Conservation (phyloP, 2,888 invertebrate genomes). For the Oeneis ivallda region DNA sequence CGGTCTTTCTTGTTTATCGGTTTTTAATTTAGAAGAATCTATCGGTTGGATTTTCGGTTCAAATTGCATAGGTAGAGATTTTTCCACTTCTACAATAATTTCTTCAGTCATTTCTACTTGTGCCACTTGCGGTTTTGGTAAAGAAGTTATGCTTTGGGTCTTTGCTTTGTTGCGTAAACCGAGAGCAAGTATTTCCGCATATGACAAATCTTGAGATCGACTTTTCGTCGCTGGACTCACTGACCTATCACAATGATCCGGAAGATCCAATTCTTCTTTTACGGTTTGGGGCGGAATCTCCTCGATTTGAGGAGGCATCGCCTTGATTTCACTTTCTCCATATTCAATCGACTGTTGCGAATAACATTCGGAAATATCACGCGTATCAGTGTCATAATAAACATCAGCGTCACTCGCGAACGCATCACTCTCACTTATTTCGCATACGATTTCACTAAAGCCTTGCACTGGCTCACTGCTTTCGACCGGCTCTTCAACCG, state of each 20-base stretch:
- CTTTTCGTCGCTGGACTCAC: conserved; percentile 54
- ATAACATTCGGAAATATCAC: conserved; percentile 44
- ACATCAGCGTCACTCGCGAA: conserved; percentile 53
- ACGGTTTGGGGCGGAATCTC: conserved; percentile 29
- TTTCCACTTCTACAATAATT: conserved; percentile 60
- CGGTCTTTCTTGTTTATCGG: conserved; percentile 48
- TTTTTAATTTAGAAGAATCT: conserved; percentile 40
- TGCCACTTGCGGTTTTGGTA: conserved; percentile 69
- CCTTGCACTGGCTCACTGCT: conserved; percentile 45
- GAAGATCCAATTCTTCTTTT: conserved; percentile 45
- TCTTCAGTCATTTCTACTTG: conserved; percentile 67
- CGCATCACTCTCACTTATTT: conserved; percentile 67
- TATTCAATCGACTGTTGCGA: conserved; percentile 44
- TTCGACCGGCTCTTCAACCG: conserved; percentile 50
- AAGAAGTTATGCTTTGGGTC: conserved; percentile 52
- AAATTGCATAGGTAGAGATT: conserved; percentile 48
- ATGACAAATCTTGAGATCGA: conserved; percentile 85
- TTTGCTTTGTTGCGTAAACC: conserved; percentile 76
- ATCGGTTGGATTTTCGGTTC: conserved; percentile 46
- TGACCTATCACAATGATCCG: conserved; percentile 50
- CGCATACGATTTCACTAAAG: conserved; percentile 59
- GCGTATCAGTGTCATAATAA: conserved; percentile 45
- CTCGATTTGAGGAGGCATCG: conserved; percentile 35
- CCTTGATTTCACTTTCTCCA: conserved; percentile 45
- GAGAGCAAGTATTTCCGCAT: conserved; percentile 87